These are phyloP conservation scores for fruit fly (Drosophila melanogaster) DNA, from an alignment of 1,140 invertebrate species.

Conservation along the genomic window Release_6_plus_ISO1_MT NT_033777.3:30282501-30283000, in stretches of 20 bases:
- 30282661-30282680: conserved; percentile 43
- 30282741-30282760: conserved; percentile 63
- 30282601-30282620: not conserved
- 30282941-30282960: conserved; percentile 55
- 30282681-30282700: conserved; percentile 12
- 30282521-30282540: not conserved
- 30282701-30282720: conserved; percentile 7
- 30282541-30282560: too few relatives aligned
- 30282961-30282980: conserved; percentile 31
- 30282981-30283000: not conserved
- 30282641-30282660: conserved; percentile 12
- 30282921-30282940: conserved; percentile 38
- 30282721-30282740: conserved; percentile 60
- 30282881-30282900: conserved; percentile 10
- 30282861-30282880: conserved; percentile 22
- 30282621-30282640: conserved; percentile 7
- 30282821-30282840: not conserved
- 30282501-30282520: not conserved
- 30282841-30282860: conserved; percentile 36
- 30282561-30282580: too few relatives aligned
- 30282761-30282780: conserved; percentile 49
- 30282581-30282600: not conserved
- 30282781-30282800: not conserved
- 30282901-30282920: conserved; percentile 61
- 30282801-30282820: not conserved